Evolutionary conservation across 2,113 vertebrate genomes (phyloP).

Genomic region (Heloderma charlesbogerti): DNA sequence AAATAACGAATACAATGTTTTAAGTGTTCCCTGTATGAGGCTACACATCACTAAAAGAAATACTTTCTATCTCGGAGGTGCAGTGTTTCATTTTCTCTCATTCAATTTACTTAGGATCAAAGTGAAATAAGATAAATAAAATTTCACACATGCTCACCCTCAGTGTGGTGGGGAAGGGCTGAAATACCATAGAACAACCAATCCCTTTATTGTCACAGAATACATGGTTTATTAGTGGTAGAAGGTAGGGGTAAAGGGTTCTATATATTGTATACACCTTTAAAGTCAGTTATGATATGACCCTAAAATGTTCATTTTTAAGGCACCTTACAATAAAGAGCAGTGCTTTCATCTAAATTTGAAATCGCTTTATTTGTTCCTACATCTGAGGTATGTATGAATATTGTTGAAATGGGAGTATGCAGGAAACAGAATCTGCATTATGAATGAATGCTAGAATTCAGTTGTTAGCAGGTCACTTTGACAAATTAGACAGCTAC

Average conservation of each 20-base stretch:
- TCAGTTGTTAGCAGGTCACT: slow-evolving; percentile 21
- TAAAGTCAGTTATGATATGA: not conserved
- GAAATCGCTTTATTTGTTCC: not conserved
- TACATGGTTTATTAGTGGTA: not conserved
- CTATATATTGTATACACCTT: not conserved
- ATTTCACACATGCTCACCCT: too few relatives aligned
- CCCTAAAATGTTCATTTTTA: not conserved
- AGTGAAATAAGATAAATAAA: not conserved
- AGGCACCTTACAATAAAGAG: not conserved
- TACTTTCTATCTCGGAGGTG: not conserved
- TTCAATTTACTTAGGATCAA: not conserved
- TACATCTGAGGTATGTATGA: not conserved
- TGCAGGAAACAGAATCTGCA: not conserved
- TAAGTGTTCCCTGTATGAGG: too few relatives aligned
- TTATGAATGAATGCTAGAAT: slow-evolving; percentile 23
- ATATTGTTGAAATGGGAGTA: not conserved
- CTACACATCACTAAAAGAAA: too few relatives aligned
- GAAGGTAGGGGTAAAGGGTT: not conserved
- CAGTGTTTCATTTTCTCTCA: not conserved
- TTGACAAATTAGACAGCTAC: slow-evolving; percentile 27
- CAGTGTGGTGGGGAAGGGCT: not conserved
- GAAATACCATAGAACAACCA: not conserved
- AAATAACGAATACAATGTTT: too few relatives aligned
- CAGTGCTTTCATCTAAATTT: not conserved
- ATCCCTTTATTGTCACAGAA: not conserved